A percentile compares a stretch with the other conserved stretches of the same genome.
phyloP scores from a whole-genome alignment of 2,113 vertebrate species.

The Galeopterus variegatus region DNA sequence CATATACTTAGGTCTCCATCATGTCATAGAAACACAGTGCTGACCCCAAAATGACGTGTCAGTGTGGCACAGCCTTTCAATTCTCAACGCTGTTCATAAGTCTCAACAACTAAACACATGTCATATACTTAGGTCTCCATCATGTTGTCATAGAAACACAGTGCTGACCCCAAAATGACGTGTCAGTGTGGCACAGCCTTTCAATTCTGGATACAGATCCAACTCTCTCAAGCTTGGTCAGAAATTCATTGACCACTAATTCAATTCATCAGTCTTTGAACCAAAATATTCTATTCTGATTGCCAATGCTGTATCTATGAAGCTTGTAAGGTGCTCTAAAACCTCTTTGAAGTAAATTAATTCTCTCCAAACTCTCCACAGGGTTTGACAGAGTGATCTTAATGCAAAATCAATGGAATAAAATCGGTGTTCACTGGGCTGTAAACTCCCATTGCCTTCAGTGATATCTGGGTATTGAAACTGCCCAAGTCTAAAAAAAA shows the following conservation, averaged over 20 bases:
- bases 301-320: not conserved
- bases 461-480: not conserved
- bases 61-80: not conserved
- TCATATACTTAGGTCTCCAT: not conserved
- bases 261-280: not conserved
- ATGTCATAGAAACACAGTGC: not conserved
- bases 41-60: not conserved
- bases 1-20: not conserved
- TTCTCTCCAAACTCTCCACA: not conserved
- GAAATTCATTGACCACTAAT: not conserved
- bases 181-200: not conserved
- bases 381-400: conserved; percentile 18
- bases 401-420: conserved; percentile 33
- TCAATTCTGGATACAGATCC: not conserved
- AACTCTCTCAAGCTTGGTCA: not conserved
- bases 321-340: not conserved
- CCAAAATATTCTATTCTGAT: not conserved
- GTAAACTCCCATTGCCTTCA: not conserved
- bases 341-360: conserved; percentile 50
- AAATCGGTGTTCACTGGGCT: not conserved
- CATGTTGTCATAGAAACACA: not conserved
- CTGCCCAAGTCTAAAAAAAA: not conserved
- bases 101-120: not conserved
- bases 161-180: not conserved
- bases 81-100: too few species aligned